Conservation (phyloP, 1,140 invertebrate species). For the Drosophila lowei region DNA sequence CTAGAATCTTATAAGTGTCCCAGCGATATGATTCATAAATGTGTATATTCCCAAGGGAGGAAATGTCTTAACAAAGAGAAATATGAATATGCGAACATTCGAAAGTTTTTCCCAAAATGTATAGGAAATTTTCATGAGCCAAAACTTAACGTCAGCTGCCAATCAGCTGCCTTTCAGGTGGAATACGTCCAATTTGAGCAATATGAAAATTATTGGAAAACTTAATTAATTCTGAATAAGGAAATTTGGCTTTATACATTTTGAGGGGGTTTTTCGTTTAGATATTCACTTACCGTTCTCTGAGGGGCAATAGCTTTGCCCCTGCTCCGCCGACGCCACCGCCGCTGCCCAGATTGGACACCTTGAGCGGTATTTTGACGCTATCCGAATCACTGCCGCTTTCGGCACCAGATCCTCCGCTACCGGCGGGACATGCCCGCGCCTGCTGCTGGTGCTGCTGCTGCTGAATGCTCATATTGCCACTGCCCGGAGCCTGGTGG, state of each 20-base stretch:
- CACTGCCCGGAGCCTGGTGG: conserved; percentile 53
- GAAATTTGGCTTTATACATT: too few species aligned
- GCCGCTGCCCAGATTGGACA: conserved; percentile 74
- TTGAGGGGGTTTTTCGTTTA: too few species aligned
- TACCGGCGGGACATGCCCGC: conserved; percentile 51
- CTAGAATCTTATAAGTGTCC: too few species aligned
- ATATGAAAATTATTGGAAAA: too few species aligned
- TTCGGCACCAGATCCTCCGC: conserved; percentile 78
- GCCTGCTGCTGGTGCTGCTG: conserved; percentile 83
- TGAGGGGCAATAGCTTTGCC: conserved; percentile 83
- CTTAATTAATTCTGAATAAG: too few species aligned
- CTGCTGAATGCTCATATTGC: conserved; percentile 62
- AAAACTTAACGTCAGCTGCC: conserved; percentile 17
- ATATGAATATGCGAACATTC: too few species aligned
- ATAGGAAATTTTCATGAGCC: neutral
- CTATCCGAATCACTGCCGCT: conserved; percentile 87
- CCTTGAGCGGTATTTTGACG: conserved; percentile 84
- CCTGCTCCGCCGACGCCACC: conserved; percentile 42
- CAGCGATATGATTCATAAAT: too few species aligned
- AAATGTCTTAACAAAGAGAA: too few species aligned
- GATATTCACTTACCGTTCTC: conserved; percentile 85
- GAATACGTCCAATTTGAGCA: too few species aligned
- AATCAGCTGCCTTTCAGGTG: neutral
- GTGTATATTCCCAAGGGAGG: too few species aligned
- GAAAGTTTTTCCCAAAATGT: too few species aligned